phyloP scores from a whole-genome alignment of 2,797 vertebrate genomes.

The Erethizon dorsatum region DNA sequence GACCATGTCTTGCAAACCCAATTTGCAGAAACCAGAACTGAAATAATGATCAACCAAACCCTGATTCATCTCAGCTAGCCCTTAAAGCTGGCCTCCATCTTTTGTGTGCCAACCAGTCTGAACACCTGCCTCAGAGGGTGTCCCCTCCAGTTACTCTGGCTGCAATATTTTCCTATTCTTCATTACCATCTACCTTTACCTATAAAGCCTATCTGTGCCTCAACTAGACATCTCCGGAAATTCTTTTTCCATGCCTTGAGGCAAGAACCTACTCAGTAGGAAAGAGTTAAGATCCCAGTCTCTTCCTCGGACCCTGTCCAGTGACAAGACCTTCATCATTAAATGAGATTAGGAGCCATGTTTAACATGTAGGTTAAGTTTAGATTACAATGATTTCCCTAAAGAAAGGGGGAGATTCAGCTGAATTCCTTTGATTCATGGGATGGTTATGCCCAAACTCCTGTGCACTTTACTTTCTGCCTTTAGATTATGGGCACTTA shows the following conservation, averaged over 20 bases:
- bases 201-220: not conserved
- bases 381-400: not conserved
- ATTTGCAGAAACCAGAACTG: not conserved
- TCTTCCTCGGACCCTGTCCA: not conserved
- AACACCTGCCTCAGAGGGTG: not conserved
- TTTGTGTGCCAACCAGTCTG: not conserved
- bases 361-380: conserved; percentile 29
- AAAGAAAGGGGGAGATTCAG: not conserved
- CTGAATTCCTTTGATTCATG: conserved; percentile 27
- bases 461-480: not conserved
- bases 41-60: not conserved
- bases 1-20: not conserved
- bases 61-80: not conserved
- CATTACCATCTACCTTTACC: not conserved
- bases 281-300: not conserved
- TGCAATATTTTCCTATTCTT: not conserved
- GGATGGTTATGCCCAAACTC: conserved; percentile 3
- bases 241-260: not conserved
- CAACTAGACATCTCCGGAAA: not conserved
- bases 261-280: not conserved
- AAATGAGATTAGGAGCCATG: not conserved
- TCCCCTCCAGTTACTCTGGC: not conserved
- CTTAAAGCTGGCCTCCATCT: not conserved
- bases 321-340: not conserved
- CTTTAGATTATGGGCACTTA: not conserved